Evolutionary conservation across 2,797 vertebrate genomes (phyloP), one percentile per base, ranked within the genome.

Genomic region (Pseudopleuronectes americanus): DNA sequence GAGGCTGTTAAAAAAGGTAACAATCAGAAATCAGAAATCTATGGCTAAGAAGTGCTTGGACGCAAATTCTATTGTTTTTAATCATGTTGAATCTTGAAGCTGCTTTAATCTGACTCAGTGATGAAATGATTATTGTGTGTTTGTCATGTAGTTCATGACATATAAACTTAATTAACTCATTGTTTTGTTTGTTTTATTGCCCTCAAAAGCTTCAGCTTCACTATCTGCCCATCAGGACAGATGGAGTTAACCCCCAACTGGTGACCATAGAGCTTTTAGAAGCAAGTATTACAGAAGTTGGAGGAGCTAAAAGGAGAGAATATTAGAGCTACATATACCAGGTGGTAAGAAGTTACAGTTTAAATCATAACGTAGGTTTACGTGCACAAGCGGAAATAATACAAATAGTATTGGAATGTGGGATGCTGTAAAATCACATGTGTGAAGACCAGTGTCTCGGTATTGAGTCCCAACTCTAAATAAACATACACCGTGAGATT

Each of bases 1-100:
- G 17, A 51, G 22, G 17, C 31, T 60, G 3, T 66, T 62, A 38
- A 43, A 33, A 26, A 41, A 64, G 45, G 55, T 28, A 49, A 65
- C 52, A 47, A 65, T 16, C 8, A 48, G 22, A 57, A 64, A 54
- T 38, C 51, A 26, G 12, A 47, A 21, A 36, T 4, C n/a, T 38
- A 31, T 22, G 9, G 38, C 3, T 13, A 64, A 52, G 12, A 8
- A 7, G 2, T 51, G 31, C 5, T 26, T 28, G 16, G 13, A 5
- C 26, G 28, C 63, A 65, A 22, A 28, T 2, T n/a, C 1, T 21
- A 10, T 56, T 6, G 33, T 8, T 49, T n/a, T 54, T 22, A 2
- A 23, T 2, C 14, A 16, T 43, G 8, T 19, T 19, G 17, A 47
- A 47, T 43, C 31, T 47, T 8, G 17, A 47, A 47, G 8, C n/a